These are phyloP conservation scores for Mallotus villosus DNA, from an alignment of 2,797 vertebrate genomes.

Conservation along the genomic window DNA sequence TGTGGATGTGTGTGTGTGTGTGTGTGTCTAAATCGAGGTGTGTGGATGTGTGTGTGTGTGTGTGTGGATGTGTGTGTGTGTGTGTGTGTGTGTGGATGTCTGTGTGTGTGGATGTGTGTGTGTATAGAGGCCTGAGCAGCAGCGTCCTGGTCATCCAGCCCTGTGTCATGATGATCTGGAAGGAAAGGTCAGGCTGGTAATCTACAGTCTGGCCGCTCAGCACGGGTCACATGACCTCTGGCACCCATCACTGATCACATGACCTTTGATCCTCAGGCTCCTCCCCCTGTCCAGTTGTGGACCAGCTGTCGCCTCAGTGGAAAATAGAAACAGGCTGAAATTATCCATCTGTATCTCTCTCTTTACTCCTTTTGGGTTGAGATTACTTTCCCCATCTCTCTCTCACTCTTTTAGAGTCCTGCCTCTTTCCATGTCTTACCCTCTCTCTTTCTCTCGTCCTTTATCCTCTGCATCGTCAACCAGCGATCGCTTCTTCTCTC, in stretches of 20 bases:
- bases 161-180: conserved; percentile 25
- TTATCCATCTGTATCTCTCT: not conserved
- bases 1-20: not conserved
- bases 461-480: not conserved
- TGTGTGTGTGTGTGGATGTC: not conserved
- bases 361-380: not conserved
- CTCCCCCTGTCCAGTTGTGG: conserved; percentile 24
- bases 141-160: not conserved
- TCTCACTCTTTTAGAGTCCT: conserved; percentile 5
- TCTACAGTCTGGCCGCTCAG: conserved; percentile 37
- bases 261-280: conserved; percentile 31
- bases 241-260: conserved; percentile 30
- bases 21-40: too few relatives aligned
- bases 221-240: conserved; percentile 34
- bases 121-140: not conserved
- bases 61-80: too few relatives aligned
- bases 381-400: not conserved
- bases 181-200: conserved; percentile 33
- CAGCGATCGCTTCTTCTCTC: conserved; percentile 26
- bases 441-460: not conserved
- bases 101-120: not conserved
- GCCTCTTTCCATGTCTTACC: not conserved
- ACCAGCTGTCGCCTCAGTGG: not conserved
- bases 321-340: not conserved
- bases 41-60: not conserved